Evolutionary conservation across 2,797 vertebrate species (phyloP), one percentile per base, ranked within the genome.

Genomic region (Psittacula derbiana): DNA sequence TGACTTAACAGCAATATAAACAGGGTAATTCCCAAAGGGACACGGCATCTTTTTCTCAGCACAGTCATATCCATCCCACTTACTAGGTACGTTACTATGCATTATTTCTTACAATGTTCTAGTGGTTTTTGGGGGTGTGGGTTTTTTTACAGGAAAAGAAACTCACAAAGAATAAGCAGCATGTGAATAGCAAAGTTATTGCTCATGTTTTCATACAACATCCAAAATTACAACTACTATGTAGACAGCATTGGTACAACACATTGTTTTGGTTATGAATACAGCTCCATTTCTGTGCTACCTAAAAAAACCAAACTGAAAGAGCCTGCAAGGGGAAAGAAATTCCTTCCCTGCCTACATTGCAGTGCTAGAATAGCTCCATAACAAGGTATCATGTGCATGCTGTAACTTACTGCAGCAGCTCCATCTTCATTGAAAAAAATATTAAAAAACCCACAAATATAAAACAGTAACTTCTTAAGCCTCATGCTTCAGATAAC

Each of bases 1-100:
- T 70, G 82, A 91, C 91, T 88, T 84, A 92, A 90, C 72, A 95
- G 82, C 82, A 95, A 76, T 57, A 92, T 60, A 88, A 97, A 88
- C 85, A 86, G 58, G 44, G 57, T 82, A 79, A 86, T 49, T 84
- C 92, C 90, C 93, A 88, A 70, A 90, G 58, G 87, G 91, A 60
- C 3, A 2, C 8, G 46, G 64, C 75, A 86, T 94, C 69, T 86
- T 83, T 85, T 92, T 58, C 87, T 93, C 92, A 84, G 50, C 21
- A 62, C 76, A 92, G 46, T 44, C 78, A 80, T 85, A 94, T 62
- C 90, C 80, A 91, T 85, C 60, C 70, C 80, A 60, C 36, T 93
- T 76, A 86, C 87, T 73, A 38, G 58, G 38, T 81, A 75, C 47
- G 69, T 86, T 70, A 69, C 74, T 87, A 13, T 19, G 5, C 60